Conservation (phyloP, 2,113 vertebrate species). For the Saguinus imperator region DNA sequence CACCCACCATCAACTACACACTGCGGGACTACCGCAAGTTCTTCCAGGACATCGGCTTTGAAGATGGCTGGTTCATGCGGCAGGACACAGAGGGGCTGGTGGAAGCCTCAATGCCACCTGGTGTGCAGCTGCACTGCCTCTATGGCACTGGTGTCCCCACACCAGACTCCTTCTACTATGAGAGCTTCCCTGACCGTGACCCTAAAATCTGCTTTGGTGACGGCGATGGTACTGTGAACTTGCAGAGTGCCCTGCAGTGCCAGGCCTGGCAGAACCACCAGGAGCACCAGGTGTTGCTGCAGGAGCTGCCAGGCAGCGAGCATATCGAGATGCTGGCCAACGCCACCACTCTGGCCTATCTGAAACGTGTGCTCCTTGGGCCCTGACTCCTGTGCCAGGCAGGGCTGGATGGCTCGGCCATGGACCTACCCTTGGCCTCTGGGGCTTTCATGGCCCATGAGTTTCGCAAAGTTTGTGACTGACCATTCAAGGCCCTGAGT, state of each 20-base stretch:
- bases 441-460: neutral
- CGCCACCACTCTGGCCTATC: slow-evolving; percentile 90
- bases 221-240: slow-evolving; percentile 97
- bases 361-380: slow-evolving; percentile 90
- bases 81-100: slow-evolving; percentile 92
- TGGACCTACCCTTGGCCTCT: neutral
- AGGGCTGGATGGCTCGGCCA: neutral
- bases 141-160: slow-evolving; percentile 92
- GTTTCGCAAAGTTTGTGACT: neutral
- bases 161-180: slow-evolving; percentile 88
- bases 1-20: slow-evolving; percentile 93
- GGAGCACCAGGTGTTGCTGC: slow-evolving; percentile 85
- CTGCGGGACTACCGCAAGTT: slow-evolving; percentile 89
- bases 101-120: slow-evolving; percentile 84
- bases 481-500: neutral
- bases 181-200: slow-evolving; percentile 92
- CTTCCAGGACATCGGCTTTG: slow-evolving; percentile 91
- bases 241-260: slow-evolving; percentile 91
- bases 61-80: slow-evolving; percentile 95
- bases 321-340: slow-evolving; percentile 95
- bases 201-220: slow-evolving; percentile 88
- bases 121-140: slow-evolving; percentile 92
- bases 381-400: slow-evolving; percentile 31
- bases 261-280: slow-evolving; percentile 88
- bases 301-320: slow-evolving; percentile 90